Conservation (phyloP, 2,113 vertebrate species). For the Chitala chitala region DNA sequence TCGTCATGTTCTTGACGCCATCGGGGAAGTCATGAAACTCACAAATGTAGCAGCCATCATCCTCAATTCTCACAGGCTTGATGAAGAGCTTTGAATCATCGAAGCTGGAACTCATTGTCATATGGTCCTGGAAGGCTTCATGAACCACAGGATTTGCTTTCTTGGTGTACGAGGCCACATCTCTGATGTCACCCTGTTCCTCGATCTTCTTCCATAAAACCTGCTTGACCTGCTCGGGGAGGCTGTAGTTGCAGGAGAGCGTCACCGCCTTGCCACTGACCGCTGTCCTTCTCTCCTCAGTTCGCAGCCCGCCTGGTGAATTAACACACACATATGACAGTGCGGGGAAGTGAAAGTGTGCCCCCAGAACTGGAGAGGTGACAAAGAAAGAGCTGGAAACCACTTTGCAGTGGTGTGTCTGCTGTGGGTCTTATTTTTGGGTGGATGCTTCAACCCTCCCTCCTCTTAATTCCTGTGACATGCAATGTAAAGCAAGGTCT, state of each 20-base stretch:
- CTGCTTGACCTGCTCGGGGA: constrained; percentile 62
- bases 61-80: constrained; percentile 53
- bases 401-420: background rate
- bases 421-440: too few species aligned
- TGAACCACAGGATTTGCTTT: constrained; percentile 56
- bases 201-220: constrained; percentile 51
- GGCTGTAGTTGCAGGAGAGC: constrained; percentile 58
- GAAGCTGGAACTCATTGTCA: constrained; percentile 53
- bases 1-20: constrained; percentile 46
- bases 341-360: background rate
- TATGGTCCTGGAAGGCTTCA: constrained; percentile 51
- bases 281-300: constrained; percentile 57
- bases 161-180: constrained; percentile 56
- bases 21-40: constrained; percentile 48
- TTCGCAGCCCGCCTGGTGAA: constrained; percentile 41
- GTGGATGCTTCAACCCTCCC: too few species aligned
- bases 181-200: constrained; percentile 30
- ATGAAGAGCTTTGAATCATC: constrained; percentile 57
- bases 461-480: background rate
- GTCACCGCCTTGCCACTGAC: constrained; percentile 55
- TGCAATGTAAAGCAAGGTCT: background rate
- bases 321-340: background rate
- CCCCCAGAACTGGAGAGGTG: background rate
- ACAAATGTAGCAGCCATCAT: constrained; percentile 69
- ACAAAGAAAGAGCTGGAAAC: background rate